Evolutionary conservation across 1,140 invertebrate species (phyloP).

Genomic region (Choristoneura fumiferana): DNA sequence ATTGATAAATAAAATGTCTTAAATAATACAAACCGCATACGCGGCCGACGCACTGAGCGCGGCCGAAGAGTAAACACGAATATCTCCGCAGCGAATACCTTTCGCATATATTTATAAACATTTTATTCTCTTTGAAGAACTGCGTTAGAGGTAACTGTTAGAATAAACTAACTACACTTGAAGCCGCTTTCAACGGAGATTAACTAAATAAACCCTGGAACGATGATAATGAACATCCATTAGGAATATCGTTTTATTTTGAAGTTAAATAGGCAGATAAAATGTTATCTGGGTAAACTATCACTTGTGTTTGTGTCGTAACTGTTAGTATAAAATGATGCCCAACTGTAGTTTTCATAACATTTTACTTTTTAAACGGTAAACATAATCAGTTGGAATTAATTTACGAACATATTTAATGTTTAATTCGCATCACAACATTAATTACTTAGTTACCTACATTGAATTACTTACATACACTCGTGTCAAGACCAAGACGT

Average conservation of each 20-base stretch:
- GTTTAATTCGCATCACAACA: too few relatives aligned
- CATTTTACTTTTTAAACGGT: too few relatives aligned
- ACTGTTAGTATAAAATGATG: too few relatives aligned
- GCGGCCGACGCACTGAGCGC: not conserved
- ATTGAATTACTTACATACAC: too few relatives aligned
- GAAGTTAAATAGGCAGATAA: too few relatives aligned
- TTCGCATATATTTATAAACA: constrained; percentile 17
- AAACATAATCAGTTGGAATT: too few relatives aligned
- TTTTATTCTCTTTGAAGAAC: constrained; percentile 18
- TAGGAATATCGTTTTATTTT: not conserved
- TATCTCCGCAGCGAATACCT: constrained; percentile 16
- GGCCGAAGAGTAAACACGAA: constrained; percentile 8
- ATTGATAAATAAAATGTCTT: constrained; percentile 10
- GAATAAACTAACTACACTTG: constrained; percentile 7
- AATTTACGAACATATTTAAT: too few relatives aligned
- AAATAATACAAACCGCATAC: constrained; percentile 13
- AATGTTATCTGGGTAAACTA: too few relatives aligned
- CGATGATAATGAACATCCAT: not conserved
- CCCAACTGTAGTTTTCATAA: too few relatives aligned
- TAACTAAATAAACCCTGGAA: not conserved
- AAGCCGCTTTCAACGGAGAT: not conserved
- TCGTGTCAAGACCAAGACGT: too few relatives aligned
- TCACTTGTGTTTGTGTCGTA: too few relatives aligned
- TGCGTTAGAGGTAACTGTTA: constrained; percentile 7
- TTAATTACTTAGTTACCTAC: too few relatives aligned